Evolutionary conservation across 2,113 vertebrate genomes (phyloP), one percentile per base, ranked within the genome.

Genomic region (Turdus rufiventris): DNA sequence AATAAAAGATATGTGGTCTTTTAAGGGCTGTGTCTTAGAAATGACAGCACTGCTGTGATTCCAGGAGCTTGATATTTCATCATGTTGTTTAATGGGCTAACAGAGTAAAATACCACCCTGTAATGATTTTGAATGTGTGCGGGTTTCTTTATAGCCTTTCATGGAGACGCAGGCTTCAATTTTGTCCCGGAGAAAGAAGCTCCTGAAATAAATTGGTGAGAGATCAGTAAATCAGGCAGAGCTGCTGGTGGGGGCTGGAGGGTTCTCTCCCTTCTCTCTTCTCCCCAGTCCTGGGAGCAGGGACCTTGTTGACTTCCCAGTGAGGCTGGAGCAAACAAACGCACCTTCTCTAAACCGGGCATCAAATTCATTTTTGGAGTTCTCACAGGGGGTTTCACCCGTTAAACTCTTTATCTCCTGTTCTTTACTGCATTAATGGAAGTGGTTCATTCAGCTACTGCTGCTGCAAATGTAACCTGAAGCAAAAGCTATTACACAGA

Each of bases 21-120:
- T 53, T 65, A 87, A 93, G 63, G 40, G 36, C 65, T 83, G 47
- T 75, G 85, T 90, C 96, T 97, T 89, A 65, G 91, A 96, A 93
- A 93, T 48, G 42, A 72, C 33, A 72, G 85, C 1, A 6, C 42
- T 72, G 53, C 66, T 82, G 14, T 84, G 48, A 91, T 96, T 96
- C 76, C 92, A 66, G 96, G 88, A 95, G 62, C 88, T 63, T 43
- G 50, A 36, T 58, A 87, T 88, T 94, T 94, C 68, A 96, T 95
- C 92, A n/a, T 93, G 73, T 96, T 96, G 90, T 97, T 96, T 96
- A 94, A 96, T 91, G 87, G 93, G 61, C 85, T 91, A 95, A 95
- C 81, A 56, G 87, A 56, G 78, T 97, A 96, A 97, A 97, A 96
- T 95, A 96, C 77, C 79, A 78, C 93, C 89, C 89, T 72, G 56